These are phyloP conservation scores for Triplophysa bombifrons DNA, from an alignment of 2,797 vertebrate genomes.

Conservation along the genomic window DNA sequence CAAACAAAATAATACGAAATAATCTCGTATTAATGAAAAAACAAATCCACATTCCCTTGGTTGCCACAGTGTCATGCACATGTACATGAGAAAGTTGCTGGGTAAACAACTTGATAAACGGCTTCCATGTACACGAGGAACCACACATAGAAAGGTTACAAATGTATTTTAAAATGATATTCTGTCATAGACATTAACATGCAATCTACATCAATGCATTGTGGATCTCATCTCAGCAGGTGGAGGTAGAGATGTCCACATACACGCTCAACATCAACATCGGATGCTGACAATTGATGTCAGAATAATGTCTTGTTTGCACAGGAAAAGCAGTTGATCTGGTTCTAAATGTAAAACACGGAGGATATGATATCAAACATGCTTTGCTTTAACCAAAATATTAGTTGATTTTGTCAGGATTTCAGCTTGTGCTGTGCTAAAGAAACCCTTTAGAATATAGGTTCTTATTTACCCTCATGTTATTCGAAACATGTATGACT, in stretches of 20 bases:
- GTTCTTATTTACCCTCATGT: no score
- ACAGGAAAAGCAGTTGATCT: neutral
- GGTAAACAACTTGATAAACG: slow-evolving; percentile 83
- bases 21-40: slow-evolving; percentile 30
- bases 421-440: no score
- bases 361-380: neutral
- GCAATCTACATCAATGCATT: slow-evolving; percentile 41
- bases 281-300: slow-evolving; percentile 31
- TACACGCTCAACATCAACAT: slow-evolving; percentile 13
- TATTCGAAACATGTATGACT: no score
- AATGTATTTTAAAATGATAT: slow-evolving; percentile 99
- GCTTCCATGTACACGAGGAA: slow-evolving; percentile 93
- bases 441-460: neutral
- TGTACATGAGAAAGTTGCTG: slow-evolving; percentile 93
- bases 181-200: slow-evolving; percentile 71
- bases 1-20: slow-evolving; percentile 3
- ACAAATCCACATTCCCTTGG: slow-evolving; percentile 64
- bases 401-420: neutral
- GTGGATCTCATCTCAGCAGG: slow-evolving; percentile 2
- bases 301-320: slow-evolving; percentile 14
- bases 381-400: neutral
- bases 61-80: slow-evolving; percentile 88
- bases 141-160: slow-evolving; percentile 88
- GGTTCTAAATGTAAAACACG: neutral
- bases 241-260: neutral